Base-by-base conservation (phyloP, 2,797 vertebrate species). In the Lepus townsendii region DNA sequence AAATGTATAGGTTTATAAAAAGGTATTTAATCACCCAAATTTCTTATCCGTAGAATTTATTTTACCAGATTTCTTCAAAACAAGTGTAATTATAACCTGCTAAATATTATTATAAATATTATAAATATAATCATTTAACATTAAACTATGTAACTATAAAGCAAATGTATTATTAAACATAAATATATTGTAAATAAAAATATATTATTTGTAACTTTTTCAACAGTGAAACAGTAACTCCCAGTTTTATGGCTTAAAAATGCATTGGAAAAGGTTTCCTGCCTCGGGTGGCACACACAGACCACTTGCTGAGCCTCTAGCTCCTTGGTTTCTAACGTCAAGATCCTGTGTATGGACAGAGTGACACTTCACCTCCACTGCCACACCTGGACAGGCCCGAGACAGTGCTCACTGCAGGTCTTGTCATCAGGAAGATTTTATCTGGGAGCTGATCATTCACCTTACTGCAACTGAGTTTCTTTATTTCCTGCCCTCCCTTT, bases 41-140 rank as follows among this genome's bases (percentile, higher is more conserved):
- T 80, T 89, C 32, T 4, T 66, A 94, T 19, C 35, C 13, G 35
- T 4, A 79, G 12, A 12, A 90, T 96, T 69, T 52, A 75, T 88
- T 94, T 72, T 63, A 93, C 13, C 35, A 85, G 38, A 68, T 72
- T 93, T 94, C 52, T 92, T 95, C 57, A 88, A 83, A 93, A 71
- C 8, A 95, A 83, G 19, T 24, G 2, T 13, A 91, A 90, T 17
- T 11, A 87, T 47, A 91, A 92, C 76, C 57, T 52, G 66, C 11
- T 90, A 78, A 16, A 63, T 7, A 75, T 65, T 68, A 52, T 75
- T 62, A 30, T 35, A 78, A 50, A 52, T 47, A 86, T 79, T 85
- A 66, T 14, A 94, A 95, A 80, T 71, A 78, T 26, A 88, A 90
- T 77, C 1, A n/a, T 63, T 89, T 68, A 62, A 57, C 65, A 62